Base-by-base conservation (phyloP, 1,140 invertebrate genomes). In the Lasioglossum baleicum region DNA sequence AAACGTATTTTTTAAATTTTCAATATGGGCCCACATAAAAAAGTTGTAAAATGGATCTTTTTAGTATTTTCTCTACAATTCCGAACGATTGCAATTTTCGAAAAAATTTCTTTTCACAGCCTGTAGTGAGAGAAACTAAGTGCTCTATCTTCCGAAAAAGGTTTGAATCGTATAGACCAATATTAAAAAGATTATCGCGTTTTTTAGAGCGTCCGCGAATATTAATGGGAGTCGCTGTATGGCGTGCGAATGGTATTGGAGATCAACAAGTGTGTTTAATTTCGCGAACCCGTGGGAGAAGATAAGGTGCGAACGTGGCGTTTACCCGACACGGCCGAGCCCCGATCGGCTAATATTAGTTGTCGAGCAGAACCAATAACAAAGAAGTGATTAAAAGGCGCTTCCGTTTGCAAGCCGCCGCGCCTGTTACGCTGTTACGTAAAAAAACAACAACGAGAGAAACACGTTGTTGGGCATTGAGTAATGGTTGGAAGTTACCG, bases 341-440 rank as follows among this genome's bases (percentile, higher is more conserved):
- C 81, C 35, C 65, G 48, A 56, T 74, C 60, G 11, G 67, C 82
- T 63, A 84, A 84, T 83, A 84, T 84, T 84, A 74, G 77, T 80
- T 61, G 63, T 68, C 68, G 68, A 48, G 48, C 75, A 61, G 53
- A 74, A 67, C 75, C 56, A 51, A 69, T 67, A 75, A 83, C 80
- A 81, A 75, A 72, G 75, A 73, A 75, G 77, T 71, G 75, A 84
- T 83, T 74, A 75, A 83, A 64, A 83, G 31, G 7, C 63, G 58
- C 67, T 75, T 83, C 77, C 82, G 75, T 58, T 68, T 51, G 35
- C 20, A 48, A 11, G 10, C 15, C 22, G 72, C 83, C 82, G 71
- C 82, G 56, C 71, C 83, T 70, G 17, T 20, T 20, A 53, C 31
- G 8, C 10, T 20, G 48, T 78, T 72, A 78, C 68, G 60, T 78